Evolutionary conservation across 2,888 invertebrate species (phyloP), one percentile per base, ranked within the genome.

Genomic region (Meiosimyza decipiens): DNA sequence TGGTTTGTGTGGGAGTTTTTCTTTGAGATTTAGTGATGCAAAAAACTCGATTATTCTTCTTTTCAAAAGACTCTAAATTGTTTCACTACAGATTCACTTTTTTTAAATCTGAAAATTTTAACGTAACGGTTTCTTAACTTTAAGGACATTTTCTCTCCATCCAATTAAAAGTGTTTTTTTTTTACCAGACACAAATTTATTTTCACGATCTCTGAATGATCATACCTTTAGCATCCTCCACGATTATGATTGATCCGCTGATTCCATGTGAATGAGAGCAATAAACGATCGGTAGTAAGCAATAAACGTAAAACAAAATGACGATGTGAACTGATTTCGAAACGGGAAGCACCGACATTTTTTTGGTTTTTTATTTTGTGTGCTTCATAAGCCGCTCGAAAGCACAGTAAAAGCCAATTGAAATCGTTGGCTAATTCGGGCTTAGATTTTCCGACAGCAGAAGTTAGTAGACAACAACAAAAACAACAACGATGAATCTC

Each of bases 161-260:
- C 4, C 28, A 28, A 0, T 28, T 28, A 28, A 28, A 28, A 28
- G 4, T 40, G 2, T 40, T 7, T 40, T 40, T 40, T 40, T 40
- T 40, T 40, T 7, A 6, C 2, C 9, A 40, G 40, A 40, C 40
- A 40, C 40, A 40, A 40, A 7, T 40, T 40, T 7, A 6, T 40
- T 6, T 40, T 40, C 40, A 7, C 40, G 40, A 40, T 1, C 9
- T 40, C 40, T 40, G 40, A 40, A 4, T 40, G 40, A 40, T 1
- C 40, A 9, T 83, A 87, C 88, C 87, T 86, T 87, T 87, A 16
- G 87, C 87, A 84, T 88, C 87, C 77, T 87, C 87, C 72, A 88
- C 86, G 76, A 87, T 84, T 59, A 88, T 87, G 65, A 88, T 88
- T 40, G 87, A 86, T 78, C 86, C 86, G 74, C 83, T 80, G 54